Evolutionary conservation across 2,113 vertebrate species (phyloP).

Genomic region (Pimephales promelas): DNA sequence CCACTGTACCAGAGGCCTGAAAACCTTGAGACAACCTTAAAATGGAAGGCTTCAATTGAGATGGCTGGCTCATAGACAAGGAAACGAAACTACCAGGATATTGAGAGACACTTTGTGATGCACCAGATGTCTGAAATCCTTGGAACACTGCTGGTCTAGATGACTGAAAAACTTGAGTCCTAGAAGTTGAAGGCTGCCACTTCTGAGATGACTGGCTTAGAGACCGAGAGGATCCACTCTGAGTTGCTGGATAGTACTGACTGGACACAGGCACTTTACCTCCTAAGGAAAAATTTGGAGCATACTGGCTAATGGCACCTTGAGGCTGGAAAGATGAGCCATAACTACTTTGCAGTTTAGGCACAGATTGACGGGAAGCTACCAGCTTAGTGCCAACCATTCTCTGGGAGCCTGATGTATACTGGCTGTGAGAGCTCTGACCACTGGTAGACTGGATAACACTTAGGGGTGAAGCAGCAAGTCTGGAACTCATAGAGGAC

Average conservation of each 20-base stretch:
- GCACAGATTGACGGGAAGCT: neutral
- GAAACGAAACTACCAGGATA: neutral
- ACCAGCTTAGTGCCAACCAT: neutral
- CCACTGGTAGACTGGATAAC: neutral
- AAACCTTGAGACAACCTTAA: neutral
- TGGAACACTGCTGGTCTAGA: neutral
- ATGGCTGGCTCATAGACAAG: fast-evolving
- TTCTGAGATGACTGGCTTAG: neutral
- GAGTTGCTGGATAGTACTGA: neutral
- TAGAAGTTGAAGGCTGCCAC: neutral
- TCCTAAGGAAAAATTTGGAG: neutral
- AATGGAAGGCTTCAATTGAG: neutral
- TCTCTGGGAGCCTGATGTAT: no score
- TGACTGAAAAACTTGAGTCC: neutral
- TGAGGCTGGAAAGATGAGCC: neutral
- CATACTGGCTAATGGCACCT: neutral
- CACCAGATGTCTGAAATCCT: neutral
- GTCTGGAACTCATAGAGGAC: neutral
- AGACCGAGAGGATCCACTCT: neutral
- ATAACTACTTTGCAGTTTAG: neutral
- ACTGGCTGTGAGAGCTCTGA: neutral
- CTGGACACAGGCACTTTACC: no score
- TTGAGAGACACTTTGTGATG: neutral
- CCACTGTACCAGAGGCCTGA: neutral
- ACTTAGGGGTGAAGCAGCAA: neutral